Evolutionary conservation across 2,797 vertebrate species (phyloP), one percentile per base, ranked within the genome.

Genomic region (Clarias pachynema): DNA sequence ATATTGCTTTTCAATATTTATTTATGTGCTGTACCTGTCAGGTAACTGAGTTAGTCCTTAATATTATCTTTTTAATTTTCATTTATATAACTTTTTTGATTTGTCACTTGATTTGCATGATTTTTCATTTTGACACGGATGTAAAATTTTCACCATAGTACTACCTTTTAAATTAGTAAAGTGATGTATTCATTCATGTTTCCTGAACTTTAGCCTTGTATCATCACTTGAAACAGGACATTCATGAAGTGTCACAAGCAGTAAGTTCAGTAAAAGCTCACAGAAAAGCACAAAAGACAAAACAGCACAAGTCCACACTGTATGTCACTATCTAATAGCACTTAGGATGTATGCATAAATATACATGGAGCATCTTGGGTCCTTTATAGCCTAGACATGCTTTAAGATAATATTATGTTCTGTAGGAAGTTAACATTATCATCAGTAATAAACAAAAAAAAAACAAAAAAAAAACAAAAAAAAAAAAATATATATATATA

Each of bases 261-360:
- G 95, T 88, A 94, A 94, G 94, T 94, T 88, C 91, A 89, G 92
- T 95, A 94, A 95, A 96, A 93, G 79, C 91, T 94, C 91, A 82
- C 34, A 34, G 90, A 92, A 70, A 90, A 87, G 79, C 88, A 92
- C 85, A 44, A n/a, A 22, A 86, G 81, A 88, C 87, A 87, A 31
- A 62, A 77, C 16, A 74, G 37, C 18, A 66, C 70, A 57, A 7
- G 60, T 37, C 2, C 20, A 34, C 44, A 56, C 44, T 49, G 2
- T 40, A 37, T 34, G 26, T n/a, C 49, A 53, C 34, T 34, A 37
- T 22, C 44, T 84, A 34, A 37, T 24, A 34, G 26, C 26, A 12
- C 6, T 59, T 59, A 40, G 22, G 20, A 40, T 79, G 75, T 60
- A 60, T 60, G 20, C 44, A 49, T 10, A 44, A 14, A n/a, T 60